Percentiles rank a stretch among this genome's conserved stretches.
Conservation (phyloP, 2,888 invertebrate genomes). For the Ellobium chinense region DNA sequence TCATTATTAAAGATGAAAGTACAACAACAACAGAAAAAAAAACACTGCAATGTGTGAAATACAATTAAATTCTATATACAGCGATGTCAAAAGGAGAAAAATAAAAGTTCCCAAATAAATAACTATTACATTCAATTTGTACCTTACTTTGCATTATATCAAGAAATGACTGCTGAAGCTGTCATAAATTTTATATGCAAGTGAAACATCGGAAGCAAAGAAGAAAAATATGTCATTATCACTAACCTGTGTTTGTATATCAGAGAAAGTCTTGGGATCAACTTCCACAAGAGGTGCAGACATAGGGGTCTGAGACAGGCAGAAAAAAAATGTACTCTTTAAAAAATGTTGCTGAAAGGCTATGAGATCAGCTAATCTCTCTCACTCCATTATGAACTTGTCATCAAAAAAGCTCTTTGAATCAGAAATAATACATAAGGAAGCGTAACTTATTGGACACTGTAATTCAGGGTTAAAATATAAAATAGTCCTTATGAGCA, state of each 20-base stretch:
- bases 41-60: neutral
- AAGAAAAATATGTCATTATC: neutral
- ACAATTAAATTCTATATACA: neutral
- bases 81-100: neutral
- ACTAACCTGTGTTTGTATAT: slow-evolving; percentile 52
- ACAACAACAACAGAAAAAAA: neutral
- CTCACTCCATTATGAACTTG: too few relatives aligned
- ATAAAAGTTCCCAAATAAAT: neutral
- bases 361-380: too few relatives aligned
- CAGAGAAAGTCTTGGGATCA: slow-evolving; percentile 50
- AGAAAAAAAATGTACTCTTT: too few relatives aligned
- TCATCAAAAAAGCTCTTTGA: too few relatives aligned
- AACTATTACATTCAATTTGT: too few relatives aligned
- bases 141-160: too few relatives aligned
- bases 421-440: too few relatives aligned
- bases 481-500: neutral
- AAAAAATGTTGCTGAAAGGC: too few relatives aligned
- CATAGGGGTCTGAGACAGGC: slow-evolving; percentile 37
- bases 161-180: too few relatives aligned
- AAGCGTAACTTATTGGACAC: too few relatives aligned
- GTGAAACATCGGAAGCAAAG: neutral
- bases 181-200: too few relatives aligned
- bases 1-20: neutral
- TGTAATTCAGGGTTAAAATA: too few relatives aligned
- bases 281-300: slow-evolving; percentile 25